Conservation (phyloP, 2,797 vertebrate species). For the Crotalus adamanteus region DNA sequence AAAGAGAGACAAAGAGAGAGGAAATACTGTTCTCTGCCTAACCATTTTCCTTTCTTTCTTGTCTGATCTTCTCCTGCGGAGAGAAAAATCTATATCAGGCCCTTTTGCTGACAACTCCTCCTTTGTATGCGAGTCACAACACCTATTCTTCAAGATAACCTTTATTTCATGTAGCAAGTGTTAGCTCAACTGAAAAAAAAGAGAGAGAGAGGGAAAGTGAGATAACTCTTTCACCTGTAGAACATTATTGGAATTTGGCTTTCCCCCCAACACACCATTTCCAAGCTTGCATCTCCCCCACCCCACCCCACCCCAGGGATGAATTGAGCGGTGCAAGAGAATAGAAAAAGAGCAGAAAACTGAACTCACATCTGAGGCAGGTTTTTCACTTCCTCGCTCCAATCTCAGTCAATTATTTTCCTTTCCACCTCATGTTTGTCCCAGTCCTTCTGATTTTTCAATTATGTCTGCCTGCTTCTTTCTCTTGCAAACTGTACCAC, state of each 20-base stretch:
- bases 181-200: constrained; percentile 49
- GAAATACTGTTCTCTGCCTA: background rate
- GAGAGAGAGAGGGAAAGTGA: constrained; percentile 43
- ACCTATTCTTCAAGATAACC: constrained; percentile 61
- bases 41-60: background rate
- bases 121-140: constrained; percentile 51
- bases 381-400: constrained; percentile 43
- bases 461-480: background rate
- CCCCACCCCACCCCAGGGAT: constrained; percentile 20
- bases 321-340: constrained; percentile 47
- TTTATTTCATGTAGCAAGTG: constrained; percentile 61
- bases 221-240: constrained; percentile 60
- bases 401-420: constrained; percentile 40
- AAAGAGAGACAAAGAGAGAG: background rate
- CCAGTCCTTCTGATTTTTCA: constrained; percentile 5
- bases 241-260: constrained; percentile 57
- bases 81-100: constrained; percentile 31
- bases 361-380: constrained; percentile 25
- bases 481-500: background rate
- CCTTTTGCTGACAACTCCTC: constrained; percentile 45
- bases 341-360: constrained; percentile 41
- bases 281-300: background rate
- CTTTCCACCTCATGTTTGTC: background rate
- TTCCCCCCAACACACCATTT: too few species aligned
- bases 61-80: background rate